These are phyloP conservation scores for Ichneumoninae sp. DNA, from an alignment of 2,888 invertebrate species.

Conservation along the genomic window DNA sequence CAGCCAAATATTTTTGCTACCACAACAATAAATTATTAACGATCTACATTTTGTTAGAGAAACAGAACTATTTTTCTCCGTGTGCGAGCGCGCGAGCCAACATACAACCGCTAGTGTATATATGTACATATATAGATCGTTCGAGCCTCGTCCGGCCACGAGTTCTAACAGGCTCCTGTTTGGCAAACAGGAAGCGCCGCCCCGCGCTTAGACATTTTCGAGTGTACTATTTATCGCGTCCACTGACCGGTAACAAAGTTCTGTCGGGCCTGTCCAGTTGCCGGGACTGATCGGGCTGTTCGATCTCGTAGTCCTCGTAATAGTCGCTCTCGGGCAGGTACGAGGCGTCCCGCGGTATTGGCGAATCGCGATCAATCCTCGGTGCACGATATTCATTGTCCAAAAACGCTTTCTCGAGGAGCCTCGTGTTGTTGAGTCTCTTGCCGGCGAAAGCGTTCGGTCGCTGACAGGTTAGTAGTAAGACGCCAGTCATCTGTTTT, in stretches of 20 bases:
- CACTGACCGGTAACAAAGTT: slow-evolving; percentile 74
- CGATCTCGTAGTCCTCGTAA: slow-evolving; percentile 56
- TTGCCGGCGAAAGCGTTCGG: slow-evolving; percentile 56
- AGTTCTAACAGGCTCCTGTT: not conserved
- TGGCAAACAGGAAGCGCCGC: slow-evolving; percentile 29
- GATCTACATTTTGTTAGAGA: too few species aligned
- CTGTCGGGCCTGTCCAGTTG: slow-evolving; percentile 70
- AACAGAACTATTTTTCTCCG: too few species aligned
- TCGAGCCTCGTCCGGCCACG: not conserved
- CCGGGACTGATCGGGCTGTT: slow-evolving; percentile 40
- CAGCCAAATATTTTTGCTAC: too few species aligned
- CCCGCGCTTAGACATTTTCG: not conserved
- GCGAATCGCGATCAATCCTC: slow-evolving; percentile 14
- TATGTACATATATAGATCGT: not conserved
- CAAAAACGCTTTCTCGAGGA: slow-evolving; percentile 59
- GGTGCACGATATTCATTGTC: slow-evolving; percentile 23
- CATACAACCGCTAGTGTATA: too few species aligned
- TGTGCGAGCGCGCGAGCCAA: too few species aligned
- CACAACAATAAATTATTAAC: too few species aligned
- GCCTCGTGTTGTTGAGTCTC: slow-evolving; percentile 68
- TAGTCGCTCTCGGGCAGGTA: slow-evolving; percentile 73
- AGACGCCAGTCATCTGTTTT: slow-evolving; percentile 66
- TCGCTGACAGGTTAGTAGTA: slow-evolving; percentile 57
- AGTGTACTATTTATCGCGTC: slow-evolving; percentile 19
- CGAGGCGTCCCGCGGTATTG: slow-evolving; percentile 57